Percentiles rank a stretch among this genome's conserved stretches.
These are phyloP conservation scores for Taxidea taxus DNA, from an alignment of 2,113 vertebrate genomes.

Conservation along the genomic window DNA sequence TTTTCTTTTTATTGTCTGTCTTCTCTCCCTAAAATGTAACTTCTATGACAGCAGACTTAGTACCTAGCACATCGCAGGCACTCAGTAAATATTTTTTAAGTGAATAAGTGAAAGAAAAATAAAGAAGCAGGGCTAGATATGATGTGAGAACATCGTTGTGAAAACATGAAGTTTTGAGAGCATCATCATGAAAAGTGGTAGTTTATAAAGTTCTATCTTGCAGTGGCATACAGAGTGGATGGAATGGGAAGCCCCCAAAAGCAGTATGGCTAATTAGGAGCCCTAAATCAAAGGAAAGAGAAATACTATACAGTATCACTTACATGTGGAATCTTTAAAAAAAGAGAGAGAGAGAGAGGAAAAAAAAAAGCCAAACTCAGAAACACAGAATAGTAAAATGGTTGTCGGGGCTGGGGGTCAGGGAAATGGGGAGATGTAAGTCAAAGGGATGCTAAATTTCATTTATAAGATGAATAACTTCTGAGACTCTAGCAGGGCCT, in stretches of 20 bases:
- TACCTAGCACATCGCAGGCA: neutral
- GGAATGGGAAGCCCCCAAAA: neutral
- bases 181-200: neutral
- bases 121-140: neutral
- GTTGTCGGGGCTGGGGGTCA: neutral
- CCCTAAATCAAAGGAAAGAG: neutral
- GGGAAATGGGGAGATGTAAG: neutral
- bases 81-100: conserved; percentile 10
- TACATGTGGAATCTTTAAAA: neutral
- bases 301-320: neutral
- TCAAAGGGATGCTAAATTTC: neutral
- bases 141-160: neutral
- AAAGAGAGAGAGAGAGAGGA: neutral
- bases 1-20: neutral
- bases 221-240: neutral
- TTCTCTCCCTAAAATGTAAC: neutral
- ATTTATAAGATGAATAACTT: neutral
- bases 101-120: neutral
- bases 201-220: neutral
- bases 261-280: neutral
- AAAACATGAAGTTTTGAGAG: neutral
- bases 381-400: neutral
- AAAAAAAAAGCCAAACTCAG: neutral
- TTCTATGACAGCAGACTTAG: neutral
- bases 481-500: neutral